These are phyloP conservation scores for Solea solea DNA, from an alignment of 2,113 vertebrate genomes.

Conservation along the genomic window DNA sequence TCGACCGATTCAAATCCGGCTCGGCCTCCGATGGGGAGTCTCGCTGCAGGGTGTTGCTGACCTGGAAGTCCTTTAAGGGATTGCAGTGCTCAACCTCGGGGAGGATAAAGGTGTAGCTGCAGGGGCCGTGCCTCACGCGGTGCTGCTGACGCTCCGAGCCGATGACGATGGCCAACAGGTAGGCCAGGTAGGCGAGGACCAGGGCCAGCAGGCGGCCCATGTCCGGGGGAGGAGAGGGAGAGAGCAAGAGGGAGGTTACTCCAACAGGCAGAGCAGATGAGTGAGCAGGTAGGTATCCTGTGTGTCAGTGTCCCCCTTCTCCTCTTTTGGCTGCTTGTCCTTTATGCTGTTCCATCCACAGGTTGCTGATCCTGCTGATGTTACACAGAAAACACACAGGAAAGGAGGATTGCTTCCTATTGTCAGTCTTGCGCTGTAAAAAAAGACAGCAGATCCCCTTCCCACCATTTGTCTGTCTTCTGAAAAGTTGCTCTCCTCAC, in stretches of 20 bases:
- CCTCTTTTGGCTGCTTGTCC: conserved; percentile 41
- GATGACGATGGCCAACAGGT: conserved; percentile 47
- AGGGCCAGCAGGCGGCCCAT: conserved; percentile 73
- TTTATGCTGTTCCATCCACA: conserved; percentile 52
- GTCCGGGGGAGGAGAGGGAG: conserved; percentile 28
- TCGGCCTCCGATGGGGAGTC: conserved; percentile 74
- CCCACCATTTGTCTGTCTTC: conserved; percentile 63
- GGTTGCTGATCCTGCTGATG: conserved; percentile 9
- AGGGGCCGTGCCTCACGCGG: conserved; percentile 82
- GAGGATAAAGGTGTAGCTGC: conserved; percentile 87
- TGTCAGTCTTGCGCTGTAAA: conserved; percentile 60
- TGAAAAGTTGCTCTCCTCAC: conserved; percentile 56
- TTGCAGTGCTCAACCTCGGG: conserved; percentile 82
- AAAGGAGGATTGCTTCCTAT: conserved; percentile 67
- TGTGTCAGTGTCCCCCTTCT: conserved; percentile 18
- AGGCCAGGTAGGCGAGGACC: conserved; percentile 70
- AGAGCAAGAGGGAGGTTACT: conserved; percentile 8
- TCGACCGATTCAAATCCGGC: conserved; percentile 33
- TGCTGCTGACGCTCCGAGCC: conserved; percentile 77
- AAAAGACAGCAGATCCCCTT: conserved; percentile 62
- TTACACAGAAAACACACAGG: conserved; percentile 23
- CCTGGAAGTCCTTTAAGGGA: conserved; percentile 70
- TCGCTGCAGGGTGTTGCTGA: conserved; percentile 83
- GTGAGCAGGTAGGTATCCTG: conserved; percentile 12
- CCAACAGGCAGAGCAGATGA: conserved; percentile 27